A percentile compares a stretch with the other conserved stretches of the same genome.
Conservation (phyloP, 1,140 invertebrate species). For the Ooceraea biroi region DNA sequence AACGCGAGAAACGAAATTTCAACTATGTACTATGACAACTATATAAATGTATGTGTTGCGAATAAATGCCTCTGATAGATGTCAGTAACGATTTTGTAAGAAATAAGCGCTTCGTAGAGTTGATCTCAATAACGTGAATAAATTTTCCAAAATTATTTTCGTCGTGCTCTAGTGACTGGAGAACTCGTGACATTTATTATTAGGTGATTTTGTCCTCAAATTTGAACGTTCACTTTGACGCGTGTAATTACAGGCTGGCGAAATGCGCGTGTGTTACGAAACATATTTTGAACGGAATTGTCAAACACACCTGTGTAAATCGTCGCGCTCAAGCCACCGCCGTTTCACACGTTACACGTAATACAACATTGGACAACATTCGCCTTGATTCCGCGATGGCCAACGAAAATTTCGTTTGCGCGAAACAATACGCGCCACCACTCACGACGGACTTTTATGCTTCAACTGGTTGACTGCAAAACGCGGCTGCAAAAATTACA, state of each 20-base stretch:
- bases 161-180: no score
- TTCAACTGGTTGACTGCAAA: conserved; percentile 41
- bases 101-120: no score
- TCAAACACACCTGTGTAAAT: conserved; percentile 40
- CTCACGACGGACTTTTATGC: conserved; percentile 40
- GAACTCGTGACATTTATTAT: not conserved
- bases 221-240: not conserved
- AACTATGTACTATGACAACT: not conserved
- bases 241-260: not conserved
- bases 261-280: conserved; percentile 15
- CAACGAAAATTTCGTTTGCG: conserved; percentile 44
- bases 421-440: conserved; percentile 42
- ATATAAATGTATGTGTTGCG: not conserved
- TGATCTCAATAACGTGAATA: no score
- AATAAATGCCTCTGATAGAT: no score
- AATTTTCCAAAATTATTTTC: no score
- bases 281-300: conserved; percentile 33
- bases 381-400: conserved; percentile 35
- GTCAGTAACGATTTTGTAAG: no score
- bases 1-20: not conserved
- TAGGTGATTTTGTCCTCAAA: not conserved
- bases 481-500: conserved; percentile 54
- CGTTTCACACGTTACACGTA: conserved; percentile 28
- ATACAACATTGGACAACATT: conserved; percentile 39
- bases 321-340: not conserved